phyloP scores from a whole-genome alignment of 2,113 vertebrate species.

The Rhizomys pruinosus region DNA sequence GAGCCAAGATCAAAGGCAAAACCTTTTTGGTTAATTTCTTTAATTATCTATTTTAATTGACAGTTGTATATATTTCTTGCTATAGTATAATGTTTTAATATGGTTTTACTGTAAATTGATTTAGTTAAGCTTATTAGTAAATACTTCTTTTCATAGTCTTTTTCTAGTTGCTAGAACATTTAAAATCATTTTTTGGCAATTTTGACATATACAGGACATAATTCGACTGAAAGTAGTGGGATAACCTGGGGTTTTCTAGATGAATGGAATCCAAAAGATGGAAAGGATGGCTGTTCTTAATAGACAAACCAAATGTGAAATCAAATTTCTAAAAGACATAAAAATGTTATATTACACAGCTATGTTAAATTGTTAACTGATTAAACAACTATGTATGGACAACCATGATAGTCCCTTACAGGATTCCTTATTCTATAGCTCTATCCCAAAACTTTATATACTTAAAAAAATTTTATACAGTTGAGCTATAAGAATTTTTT shows the following conservation, averaged over 20 bases:
- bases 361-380: not conserved
- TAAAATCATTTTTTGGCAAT: not conserved
- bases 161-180: not conserved
- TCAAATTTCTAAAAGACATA: not conserved
- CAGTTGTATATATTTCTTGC: not conserved
- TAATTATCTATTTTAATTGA: not conserved
- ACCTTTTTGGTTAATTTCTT: not conserved
- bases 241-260: accelerated
- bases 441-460: not conserved
- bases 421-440: not conserved
- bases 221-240: not conserved
- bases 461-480: not conserved
- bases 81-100: not conserved
- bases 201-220: not conserved
- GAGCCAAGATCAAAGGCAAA: not conserved
- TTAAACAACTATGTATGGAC: not conserved
- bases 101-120: not conserved
- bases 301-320: not conserved
- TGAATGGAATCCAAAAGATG: not conserved
- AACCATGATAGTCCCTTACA: no score
- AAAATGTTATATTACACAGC: not conserved
- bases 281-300: not conserved
- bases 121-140: not conserved
- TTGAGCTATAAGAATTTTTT: not conserved
- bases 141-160: not conserved